These are phyloP conservation scores for Hylaeus volcanicus DNA, from an alignment of 1,140 invertebrate species.

Conservation along the genomic window DNA sequence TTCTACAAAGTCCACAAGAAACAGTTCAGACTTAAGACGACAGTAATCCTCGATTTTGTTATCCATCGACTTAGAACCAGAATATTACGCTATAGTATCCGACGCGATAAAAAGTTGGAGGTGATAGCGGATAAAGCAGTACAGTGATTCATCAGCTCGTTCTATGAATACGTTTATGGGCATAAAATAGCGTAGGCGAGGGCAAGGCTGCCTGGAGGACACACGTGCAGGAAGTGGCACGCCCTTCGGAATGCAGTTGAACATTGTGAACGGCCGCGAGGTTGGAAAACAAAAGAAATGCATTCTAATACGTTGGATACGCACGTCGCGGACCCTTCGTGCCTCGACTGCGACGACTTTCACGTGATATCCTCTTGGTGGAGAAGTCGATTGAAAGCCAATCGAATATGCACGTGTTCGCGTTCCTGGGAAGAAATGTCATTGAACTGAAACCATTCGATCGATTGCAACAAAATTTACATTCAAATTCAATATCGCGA, in stretches of 20 bases:
- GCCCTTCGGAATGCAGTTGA: constrained; percentile 66
- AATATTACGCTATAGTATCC: not conserved
- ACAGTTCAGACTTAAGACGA: too few species aligned
- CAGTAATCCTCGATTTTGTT: not conserved
- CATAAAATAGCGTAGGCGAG: constrained; percentile 31
- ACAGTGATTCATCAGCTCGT: constrained; percentile 26
- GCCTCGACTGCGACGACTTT: constrained; percentile 30
- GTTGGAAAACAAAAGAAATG: constrained; percentile 64
- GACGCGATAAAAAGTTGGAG: not conserved
- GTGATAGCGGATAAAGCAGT: constrained; percentile 4
- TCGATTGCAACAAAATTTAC: not conserved
- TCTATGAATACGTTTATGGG: constrained; percentile 23
- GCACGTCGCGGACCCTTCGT: constrained; percentile 40
- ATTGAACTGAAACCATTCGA: constrained; percentile 21
- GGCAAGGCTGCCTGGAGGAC: constrained; percentile 72
- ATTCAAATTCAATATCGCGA: not conserved
- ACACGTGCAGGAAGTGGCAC: constrained; percentile 69
- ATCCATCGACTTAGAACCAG: not conserved
- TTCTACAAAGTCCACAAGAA: too few species aligned
- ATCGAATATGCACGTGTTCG: constrained; percentile 11
- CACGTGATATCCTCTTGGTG: constrained; percentile 22
- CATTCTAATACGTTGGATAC: constrained; percentile 62
- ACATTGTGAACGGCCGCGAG: constrained; percentile 49
- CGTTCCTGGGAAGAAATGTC: not conserved
- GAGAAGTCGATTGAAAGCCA: constrained; percentile 6